Conservation (phyloP, 2,888 invertebrate species). For the Apamea crenata region DNA sequence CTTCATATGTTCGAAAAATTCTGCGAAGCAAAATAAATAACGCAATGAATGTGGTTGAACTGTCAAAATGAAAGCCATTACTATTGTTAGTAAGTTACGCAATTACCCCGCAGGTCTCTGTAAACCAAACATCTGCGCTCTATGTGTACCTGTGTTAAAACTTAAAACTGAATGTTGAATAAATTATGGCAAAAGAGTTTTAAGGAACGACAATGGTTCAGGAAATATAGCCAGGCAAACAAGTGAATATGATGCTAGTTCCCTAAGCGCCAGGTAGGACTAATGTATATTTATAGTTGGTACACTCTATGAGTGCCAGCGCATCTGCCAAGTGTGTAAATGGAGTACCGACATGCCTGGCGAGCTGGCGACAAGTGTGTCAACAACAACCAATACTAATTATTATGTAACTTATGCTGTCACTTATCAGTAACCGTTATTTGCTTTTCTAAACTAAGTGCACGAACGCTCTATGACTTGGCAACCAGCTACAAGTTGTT, state of each 20-base stretch:
- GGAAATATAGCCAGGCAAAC: background rate
- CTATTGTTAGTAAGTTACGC: background rate
- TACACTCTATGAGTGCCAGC: slow-evolving; percentile 68
- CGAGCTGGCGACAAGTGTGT: slow-evolving; percentile 65
- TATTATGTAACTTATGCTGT: slow-evolving; percentile 59
- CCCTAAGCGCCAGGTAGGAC: slow-evolving; percentile 58
- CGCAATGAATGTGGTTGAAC: too few species aligned
- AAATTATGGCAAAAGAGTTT: too few species aligned
- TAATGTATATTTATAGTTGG: slow-evolving; percentile 67
- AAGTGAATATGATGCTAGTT: slow-evolving; percentile 19
- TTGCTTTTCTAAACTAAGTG: slow-evolving; percentile 19
- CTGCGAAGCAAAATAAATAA: background rate
- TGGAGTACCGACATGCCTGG: slow-evolving; percentile 60
- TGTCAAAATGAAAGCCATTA: background rate
- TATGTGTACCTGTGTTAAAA: background rate
- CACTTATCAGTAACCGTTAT: slow-evolving; percentile 48
- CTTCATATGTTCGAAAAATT: background rate
- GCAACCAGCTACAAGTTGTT: background rate
- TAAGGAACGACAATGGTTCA: background rate
- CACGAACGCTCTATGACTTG: slow-evolving; percentile 5
- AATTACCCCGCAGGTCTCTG: background rate
- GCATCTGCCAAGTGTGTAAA: slow-evolving; percentile 77
- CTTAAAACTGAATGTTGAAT: background rate
- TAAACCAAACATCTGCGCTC: background rate
- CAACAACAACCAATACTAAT: slow-evolving; percentile 63